Evolutionary conservation across 2,797 vertebrate species (phyloP), one percentile per base, ranked within the genome.

Genomic region (Sebastes umbrosus): DNA sequence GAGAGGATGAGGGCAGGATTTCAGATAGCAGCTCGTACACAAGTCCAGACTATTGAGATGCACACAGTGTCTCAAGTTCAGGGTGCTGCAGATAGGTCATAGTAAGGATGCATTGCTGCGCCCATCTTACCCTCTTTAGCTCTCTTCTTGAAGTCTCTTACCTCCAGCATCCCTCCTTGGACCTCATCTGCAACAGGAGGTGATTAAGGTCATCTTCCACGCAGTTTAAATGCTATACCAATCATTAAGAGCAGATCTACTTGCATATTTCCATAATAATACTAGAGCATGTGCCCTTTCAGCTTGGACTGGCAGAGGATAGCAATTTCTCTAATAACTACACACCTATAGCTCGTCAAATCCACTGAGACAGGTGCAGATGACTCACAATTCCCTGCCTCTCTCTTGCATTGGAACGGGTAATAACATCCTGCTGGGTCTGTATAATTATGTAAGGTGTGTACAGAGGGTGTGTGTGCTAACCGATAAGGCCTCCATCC

Each of bases 401-500:
- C 80, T 75, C 78, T 85, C 84, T 85, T 24, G 66, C 58, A 81
- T 4, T 75, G 39, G 79, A 79, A 81, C 68, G 39, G 81, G 63
- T 87, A 86, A 84, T 75, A 75, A 81, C 74, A 82, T 79, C 74
- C 59, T 86, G 55, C 63, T 86, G 59, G 59, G 43, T 73, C 31
- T 74, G 81, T 86, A 75, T 89, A 87, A 92, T 92, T 91, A 91
- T 74, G 67, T 68, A 71, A 85, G 82, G 72, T 82, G 90, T 82
- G 87, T 83, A 3, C 43, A 52, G 32, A 29, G 59, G 22, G 81
- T 16, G 73, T 60, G 84, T 3, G 27, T 36, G 86, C 94, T 96
- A 84, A 99, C 98, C 97, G 11, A 99, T 98, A 83, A 99, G 93
- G 82, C 96, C 94, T 2, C 96, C 96, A 31, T 99, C 98, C 82